Conservation (phyloP, 2,113 vertebrate species). For the Neogale vison region DNA sequence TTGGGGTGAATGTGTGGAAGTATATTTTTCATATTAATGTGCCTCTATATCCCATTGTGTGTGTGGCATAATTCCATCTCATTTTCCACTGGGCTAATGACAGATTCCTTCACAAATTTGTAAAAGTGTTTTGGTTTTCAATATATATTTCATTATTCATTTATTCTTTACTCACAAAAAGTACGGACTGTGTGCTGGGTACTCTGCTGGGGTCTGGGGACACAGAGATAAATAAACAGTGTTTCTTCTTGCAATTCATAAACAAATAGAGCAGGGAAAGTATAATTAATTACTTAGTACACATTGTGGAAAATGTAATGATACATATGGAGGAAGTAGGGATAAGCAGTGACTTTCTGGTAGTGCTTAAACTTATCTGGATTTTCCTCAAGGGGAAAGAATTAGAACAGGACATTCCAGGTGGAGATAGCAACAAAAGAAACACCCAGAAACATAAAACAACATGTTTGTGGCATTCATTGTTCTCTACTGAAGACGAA, state of each 20-base stretch:
- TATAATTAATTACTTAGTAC: constrained; percentile 30
- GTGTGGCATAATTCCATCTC: constrained; percentile 44
- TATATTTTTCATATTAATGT: constrained; percentile 37
- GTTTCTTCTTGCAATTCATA: constrained; percentile 49
- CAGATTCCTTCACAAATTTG: constrained; percentile 45
- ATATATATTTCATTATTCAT: constrained; percentile 21
- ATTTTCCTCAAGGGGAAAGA: constrained; percentile 10
- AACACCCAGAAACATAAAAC: not conserved
- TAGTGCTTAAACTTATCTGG: constrained; percentile 2
- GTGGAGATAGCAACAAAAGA: not conserved
- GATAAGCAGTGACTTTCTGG: not conserved
- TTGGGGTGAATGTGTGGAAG: constrained; percentile 18
- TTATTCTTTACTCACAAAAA: constrained; percentile 13
- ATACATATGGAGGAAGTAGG: not conserved
- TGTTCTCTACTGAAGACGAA: not conserved
- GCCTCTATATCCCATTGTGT: not conserved
- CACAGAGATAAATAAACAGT: constrained; percentile 23
- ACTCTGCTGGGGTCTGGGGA: not conserved
- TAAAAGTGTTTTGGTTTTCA: constrained; percentile 50
- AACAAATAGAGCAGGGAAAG: constrained; percentile 35
- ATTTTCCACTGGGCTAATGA: constrained; percentile 40
- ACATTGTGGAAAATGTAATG: not conserved
- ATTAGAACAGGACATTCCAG: not conserved
- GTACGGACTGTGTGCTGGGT: not conserved
- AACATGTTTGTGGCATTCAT: not conserved